A percentile compares a stretch with the other conserved stretches of the same genome.
Evolutionary conservation across 2,888 invertebrate species (phyloP).

Genomic region (Leucophenga maculata): DNA sequence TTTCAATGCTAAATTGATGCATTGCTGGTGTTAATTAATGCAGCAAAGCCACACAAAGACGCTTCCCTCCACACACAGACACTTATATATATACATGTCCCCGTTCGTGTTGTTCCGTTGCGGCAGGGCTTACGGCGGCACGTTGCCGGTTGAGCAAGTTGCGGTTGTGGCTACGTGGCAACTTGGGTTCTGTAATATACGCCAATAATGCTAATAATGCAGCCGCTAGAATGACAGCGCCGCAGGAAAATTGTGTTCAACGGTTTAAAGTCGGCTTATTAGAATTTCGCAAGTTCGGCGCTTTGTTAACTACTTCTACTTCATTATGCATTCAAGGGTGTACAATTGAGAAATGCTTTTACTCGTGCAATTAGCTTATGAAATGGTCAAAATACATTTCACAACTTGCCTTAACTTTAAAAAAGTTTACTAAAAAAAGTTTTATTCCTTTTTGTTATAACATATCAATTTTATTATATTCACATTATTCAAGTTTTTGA

Average conservation of each 20-base stretch:
- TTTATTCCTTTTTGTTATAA: too few species aligned
- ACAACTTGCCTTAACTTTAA: too few species aligned
- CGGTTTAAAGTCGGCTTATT: not conserved
- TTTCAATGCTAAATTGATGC: slow-evolving; percentile 21
- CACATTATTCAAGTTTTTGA: too few species aligned
- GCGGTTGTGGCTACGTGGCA: slow-evolving; percentile 1
- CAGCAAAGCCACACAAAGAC: slow-evolving; percentile 5
- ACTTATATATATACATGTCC: not conserved
- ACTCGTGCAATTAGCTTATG: too few species aligned
- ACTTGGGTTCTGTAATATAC: not conserved
- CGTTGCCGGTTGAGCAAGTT: not conserved
- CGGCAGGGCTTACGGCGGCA: not conserved
- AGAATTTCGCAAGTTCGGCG: not conserved
- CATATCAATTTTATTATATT: too few species aligned
- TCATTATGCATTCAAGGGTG: too few species aligned
- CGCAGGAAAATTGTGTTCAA: not conserved
- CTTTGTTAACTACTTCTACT: too few species aligned
- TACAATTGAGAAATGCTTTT: too few species aligned
- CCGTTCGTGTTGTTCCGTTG: not conserved
- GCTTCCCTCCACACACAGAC: not conserved
- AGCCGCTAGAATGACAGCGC: not conserved
- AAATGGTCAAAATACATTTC: too few species aligned
- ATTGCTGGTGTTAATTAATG: slow-evolving; percentile 15
- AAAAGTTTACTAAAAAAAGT: too few species aligned
- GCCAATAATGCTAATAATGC: slow-evolving; percentile 15